These are phyloP conservation scores for Avahi laniger DNA, from an alignment of 2,797 vertebrate genomes.

Conservation along the genomic window DNA sequence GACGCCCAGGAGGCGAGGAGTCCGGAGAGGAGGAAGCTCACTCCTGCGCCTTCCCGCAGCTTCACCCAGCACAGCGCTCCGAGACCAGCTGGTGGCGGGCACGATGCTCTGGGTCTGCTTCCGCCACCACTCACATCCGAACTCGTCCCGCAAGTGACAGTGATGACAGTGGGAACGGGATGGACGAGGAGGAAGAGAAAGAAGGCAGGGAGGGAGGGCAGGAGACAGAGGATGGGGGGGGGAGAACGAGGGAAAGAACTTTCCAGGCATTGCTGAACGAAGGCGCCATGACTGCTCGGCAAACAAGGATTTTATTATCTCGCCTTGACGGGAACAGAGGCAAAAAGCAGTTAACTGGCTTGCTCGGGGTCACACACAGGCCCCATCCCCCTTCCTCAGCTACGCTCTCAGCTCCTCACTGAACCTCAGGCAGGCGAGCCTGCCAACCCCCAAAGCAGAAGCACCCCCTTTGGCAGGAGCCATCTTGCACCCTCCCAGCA, in stretches of 20 bases:
- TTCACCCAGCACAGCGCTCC: background rate
- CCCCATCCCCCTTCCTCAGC: background rate
- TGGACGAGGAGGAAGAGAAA: background rate
- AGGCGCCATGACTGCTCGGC: fast-evolving
- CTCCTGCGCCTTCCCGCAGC: background rate
- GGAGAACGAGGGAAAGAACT: no score
- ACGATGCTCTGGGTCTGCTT: fast-evolving
- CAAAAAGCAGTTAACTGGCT: background rate
- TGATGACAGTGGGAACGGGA: background rate
- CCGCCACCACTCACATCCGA: background rate
- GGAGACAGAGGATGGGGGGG: background rate
- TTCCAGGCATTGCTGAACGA: fast-evolving
- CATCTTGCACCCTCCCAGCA: background rate
- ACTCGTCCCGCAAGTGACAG: background rate
- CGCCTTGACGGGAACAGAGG: background rate
- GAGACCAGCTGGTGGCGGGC: background rate
- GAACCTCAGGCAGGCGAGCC: fast-evolving
- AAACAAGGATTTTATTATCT: background rate
- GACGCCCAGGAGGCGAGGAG: fast-evolving
- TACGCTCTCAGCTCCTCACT: background rate
- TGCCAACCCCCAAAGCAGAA: background rate
- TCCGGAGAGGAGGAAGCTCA: background rate
- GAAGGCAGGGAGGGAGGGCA: background rate
- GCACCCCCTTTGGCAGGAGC: no score
- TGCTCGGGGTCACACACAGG: background rate